Evolutionary conservation across 2,113 vertebrate genomes (phyloP).

Genomic region (Pangasianodon gigas): DNA sequence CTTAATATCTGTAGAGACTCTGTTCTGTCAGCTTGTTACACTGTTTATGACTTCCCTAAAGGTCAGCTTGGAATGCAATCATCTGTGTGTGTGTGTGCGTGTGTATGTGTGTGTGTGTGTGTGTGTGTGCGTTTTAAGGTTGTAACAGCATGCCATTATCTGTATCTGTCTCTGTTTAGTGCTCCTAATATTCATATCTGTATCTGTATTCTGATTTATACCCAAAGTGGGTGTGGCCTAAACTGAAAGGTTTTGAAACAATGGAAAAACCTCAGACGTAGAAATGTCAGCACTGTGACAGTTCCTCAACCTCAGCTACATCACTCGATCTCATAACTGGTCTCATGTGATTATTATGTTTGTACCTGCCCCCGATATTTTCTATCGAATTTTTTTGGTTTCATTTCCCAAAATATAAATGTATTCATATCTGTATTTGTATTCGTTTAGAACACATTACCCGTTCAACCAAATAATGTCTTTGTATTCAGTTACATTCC

Average conservation of each 20-base stretch:
- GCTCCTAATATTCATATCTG: background rate
- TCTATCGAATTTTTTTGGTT: too few species aligned
- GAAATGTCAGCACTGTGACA: background rate
- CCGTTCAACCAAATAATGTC: background rate
- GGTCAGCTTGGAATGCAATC: background rate
- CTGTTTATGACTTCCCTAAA: background rate
- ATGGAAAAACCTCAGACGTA: background rate
- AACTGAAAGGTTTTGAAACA: background rate
- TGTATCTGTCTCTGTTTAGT: background rate
- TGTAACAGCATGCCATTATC: background rate
- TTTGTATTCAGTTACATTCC: background rate
- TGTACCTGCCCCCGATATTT: background rate
- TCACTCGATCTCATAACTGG: background rate
- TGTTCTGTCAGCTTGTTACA: background rate
- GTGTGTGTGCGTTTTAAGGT: background rate
- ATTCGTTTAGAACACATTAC: background rate
- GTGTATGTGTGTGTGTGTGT: background rate
- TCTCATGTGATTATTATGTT: background rate
- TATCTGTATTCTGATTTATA: background rate
- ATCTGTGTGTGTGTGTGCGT: background rate
- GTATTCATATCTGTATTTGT: too few species aligned
- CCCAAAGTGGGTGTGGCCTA: background rate
- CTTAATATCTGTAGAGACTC: background rate
- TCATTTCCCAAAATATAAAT: background rate
- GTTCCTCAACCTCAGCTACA: background rate